phyloP scores from a whole-genome alignment of 2,888 invertebrate species.

The Spisula subtruncata region DNA sequence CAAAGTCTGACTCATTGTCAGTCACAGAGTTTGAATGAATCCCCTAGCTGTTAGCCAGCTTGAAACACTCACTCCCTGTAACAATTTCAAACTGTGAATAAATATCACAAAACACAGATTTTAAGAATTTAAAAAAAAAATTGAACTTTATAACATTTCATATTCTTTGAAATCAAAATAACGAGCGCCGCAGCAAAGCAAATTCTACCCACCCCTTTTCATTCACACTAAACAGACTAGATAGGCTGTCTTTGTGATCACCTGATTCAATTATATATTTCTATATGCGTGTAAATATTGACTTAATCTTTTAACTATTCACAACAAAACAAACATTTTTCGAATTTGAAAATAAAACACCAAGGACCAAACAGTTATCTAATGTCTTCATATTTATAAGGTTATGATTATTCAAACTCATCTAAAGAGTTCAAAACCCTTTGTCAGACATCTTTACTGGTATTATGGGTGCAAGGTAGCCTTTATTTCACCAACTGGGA shows the following conservation, averaged over 20 bases:
- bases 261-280: constrained; percentile 44
- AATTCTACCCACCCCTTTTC: not conserved
- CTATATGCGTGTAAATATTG: constrained; percentile 38
- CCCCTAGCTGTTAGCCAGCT: not conserved
- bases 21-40: not conserved
- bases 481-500: no score
- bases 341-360: not conserved
- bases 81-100: not conserved
- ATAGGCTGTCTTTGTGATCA: constrained; percentile 43
- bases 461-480: no score
- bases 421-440: no score
- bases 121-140: not conserved
- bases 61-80: not conserved
- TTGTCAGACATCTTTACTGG: no score
- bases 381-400: not conserved
- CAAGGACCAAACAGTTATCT: not conserved
- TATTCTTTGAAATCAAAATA: not conserved
- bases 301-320: constrained; percentile 28
- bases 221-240: constrained; percentile 35
- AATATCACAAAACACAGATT: not conserved
- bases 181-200: not conserved
- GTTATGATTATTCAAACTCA: no score
- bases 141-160: not conserved
- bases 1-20: not conserved
- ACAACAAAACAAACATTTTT: constrained; percentile 1